Percentiles rank a stretch among this genome's conserved stretches.
phyloP scores from a whole-genome alignment of 2,797 vertebrate genomes.

The Holocentrus rufus region DNA sequence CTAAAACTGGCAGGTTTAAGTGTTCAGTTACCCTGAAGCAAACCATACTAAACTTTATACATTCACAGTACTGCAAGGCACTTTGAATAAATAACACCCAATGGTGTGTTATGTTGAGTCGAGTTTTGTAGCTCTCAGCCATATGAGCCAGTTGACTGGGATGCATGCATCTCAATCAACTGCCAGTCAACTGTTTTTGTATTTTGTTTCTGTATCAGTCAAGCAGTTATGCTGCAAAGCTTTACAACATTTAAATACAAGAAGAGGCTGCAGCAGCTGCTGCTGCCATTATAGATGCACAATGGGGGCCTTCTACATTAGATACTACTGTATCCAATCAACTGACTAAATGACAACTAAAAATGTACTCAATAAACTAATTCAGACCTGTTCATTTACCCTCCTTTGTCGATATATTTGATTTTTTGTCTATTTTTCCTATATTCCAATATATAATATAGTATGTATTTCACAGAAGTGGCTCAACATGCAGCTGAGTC shows the following conservation, averaged over 20 bases:
- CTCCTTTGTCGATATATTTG: slow-evolving; percentile 14
- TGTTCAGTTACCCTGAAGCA: neutral
- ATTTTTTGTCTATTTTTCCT: too few species aligned
- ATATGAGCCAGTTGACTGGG: neutral
- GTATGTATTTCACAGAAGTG: neutral
- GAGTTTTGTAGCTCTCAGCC: too few species aligned
- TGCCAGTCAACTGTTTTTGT: too few species aligned
- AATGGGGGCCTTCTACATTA: neutral
- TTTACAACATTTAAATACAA: neutral
- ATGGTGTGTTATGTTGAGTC: too few species aligned
- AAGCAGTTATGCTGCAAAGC: neutral
- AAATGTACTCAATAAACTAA: slow-evolving; percentile 21
- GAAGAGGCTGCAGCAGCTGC: neutral
- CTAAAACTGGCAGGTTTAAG: neutral
- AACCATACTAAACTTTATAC: neutral
- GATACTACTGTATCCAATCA: neutral
- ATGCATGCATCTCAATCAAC: neutral
- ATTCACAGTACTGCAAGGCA: neutral
- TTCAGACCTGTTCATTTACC: slow-evolving; percentile 11
- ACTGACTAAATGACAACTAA: neutral
- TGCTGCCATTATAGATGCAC: neutral
- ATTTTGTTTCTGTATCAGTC: too few species aligned
- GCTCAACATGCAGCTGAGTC: slow-evolving; percentile 9
- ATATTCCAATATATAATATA: too few species aligned
- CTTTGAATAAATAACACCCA: too few species aligned